phyloP scores from a whole-genome alignment of 2,888 invertebrate species.

The Petrolisthes manimaculis region DNA sequence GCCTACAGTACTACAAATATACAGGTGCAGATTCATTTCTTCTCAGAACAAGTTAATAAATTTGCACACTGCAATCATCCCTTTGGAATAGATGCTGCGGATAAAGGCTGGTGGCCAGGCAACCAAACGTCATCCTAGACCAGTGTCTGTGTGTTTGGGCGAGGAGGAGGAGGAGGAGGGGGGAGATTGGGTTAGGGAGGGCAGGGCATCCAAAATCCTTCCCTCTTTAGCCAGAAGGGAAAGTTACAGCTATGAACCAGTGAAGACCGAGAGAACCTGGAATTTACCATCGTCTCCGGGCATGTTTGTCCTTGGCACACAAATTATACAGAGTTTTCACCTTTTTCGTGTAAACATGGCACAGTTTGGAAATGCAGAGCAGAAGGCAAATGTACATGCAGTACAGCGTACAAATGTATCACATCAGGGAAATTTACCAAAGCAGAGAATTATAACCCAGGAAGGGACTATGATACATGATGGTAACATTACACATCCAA shows the following conservation, averaged over 20 bases:
- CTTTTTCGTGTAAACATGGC: slow-evolving; percentile 44
- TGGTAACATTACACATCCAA: neutral
- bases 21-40: no score
- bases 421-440: neutral
- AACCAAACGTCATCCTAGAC: slow-evolving; percentile 36
- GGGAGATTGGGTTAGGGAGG: neutral
- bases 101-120: slow-evolving; percentile 36
- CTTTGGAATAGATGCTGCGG: slow-evolving; percentile 52
- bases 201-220: neutral
- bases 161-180: slow-evolving; percentile 26
- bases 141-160: slow-evolving; percentile 50
- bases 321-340: slow-evolving; percentile 46
- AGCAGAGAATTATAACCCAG: neutral
- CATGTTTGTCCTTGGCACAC: slow-evolving; percentile 38
- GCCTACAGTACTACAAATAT: no score
- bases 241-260: slow-evolving; percentile 30
- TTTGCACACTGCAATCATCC: neutral
- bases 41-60: neutral
- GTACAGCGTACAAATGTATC: neutral
- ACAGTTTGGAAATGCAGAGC: neutral
- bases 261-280: slow-evolving; percentile 20
- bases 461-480: neutral
- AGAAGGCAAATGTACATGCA: neutral
- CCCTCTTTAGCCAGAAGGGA: slow-evolving; percentile 27
- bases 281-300: slow-evolving; percentile 22